These are phyloP conservation scores for Bryconaethiops microstoma DNA, from an alignment of 2,797 vertebrate genomes.

Conservation along the genomic window DNA sequence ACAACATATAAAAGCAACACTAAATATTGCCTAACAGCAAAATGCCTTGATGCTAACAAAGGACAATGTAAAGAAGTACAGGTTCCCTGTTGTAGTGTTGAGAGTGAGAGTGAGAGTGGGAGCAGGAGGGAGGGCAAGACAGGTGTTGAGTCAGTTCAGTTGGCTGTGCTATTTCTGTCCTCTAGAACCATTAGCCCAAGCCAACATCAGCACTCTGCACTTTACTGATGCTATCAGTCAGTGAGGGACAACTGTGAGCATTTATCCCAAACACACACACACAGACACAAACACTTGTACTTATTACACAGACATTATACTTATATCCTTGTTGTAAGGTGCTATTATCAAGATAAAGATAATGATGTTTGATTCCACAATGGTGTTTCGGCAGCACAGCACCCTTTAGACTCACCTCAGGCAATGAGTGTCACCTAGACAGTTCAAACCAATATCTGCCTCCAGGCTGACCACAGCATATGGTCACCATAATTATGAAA, in stretches of 20 bases:
- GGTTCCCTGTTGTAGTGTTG: background rate
- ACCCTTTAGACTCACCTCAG: slow-evolving; percentile 5
- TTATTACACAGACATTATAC: background rate
- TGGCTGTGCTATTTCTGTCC: slow-evolving; percentile 35
- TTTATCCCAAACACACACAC: background rate
- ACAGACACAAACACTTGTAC: background rate
- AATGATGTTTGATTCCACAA: slow-evolving; percentile 9
- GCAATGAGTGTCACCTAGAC: background rate
- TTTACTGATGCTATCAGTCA: slow-evolving; percentile 17
- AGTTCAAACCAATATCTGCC: slow-evolving; percentile 17
- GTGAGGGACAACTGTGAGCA: background rate
- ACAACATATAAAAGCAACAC: background rate
- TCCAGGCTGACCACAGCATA: background rate
- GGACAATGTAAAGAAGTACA: background rate
- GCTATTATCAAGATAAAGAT: slow-evolving; percentile 13
- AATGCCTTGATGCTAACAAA: background rate
- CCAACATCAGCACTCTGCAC: background rate
- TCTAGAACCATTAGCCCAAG: slow-evolving; percentile 16
- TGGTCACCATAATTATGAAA: slow-evolving; percentile 35
- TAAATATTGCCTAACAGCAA: background rate
- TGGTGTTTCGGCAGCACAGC: background rate
- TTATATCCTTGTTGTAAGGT: background rate
- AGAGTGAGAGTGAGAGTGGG: background rate
- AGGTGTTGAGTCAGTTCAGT: background rate
- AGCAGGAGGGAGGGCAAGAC: background rate